These are phyloP conservation scores for Drosophila nasuta DNA, from an alignment of 1,140 invertebrate species.

Conservation along the genomic window DNA sequence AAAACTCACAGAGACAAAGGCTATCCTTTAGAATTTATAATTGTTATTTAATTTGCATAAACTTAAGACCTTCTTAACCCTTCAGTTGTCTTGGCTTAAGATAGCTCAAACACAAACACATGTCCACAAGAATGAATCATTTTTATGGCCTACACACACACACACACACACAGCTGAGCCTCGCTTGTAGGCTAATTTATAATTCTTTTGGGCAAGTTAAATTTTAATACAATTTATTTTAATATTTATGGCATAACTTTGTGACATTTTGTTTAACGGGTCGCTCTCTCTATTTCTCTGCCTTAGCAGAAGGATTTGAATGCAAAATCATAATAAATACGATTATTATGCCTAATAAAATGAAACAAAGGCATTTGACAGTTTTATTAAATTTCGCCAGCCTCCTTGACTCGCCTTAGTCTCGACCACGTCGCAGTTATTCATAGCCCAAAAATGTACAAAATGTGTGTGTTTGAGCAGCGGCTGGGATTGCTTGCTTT, in stretches of 20 bases:
- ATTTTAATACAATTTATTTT: conserved; percentile 63
- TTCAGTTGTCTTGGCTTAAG: not conserved
- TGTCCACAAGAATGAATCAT: conserved; percentile 66
- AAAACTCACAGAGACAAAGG: conserved; percentile 17
- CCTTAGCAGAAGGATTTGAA: conserved; percentile 49
- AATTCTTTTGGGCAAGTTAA: conserved; percentile 31
- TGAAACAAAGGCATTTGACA: conserved; percentile 54
- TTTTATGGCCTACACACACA: conserved; percentile 50
- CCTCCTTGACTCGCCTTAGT: no score
- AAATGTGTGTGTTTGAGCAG: not conserved
- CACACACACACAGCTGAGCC: conserved; percentile 5
- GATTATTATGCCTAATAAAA: conserved; percentile 47
- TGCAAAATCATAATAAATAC: conserved; percentile 48
- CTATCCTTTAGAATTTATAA: conserved; percentile 70
- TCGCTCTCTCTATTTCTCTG: not conserved
- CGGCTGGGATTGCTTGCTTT: not conserved
- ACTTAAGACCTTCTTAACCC: conserved; percentile 48
- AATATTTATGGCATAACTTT: conserved; percentile 76
- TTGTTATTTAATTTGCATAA: conserved; percentile 80
- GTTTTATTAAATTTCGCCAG: conserved; percentile 64
- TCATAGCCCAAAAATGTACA: conserved; percentile 22
- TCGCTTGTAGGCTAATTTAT: conserved; percentile 32
- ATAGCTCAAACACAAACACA: conserved; percentile 33
- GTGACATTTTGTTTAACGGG: conserved; percentile 20
- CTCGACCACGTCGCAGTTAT: conserved; percentile 1